Evolutionary conservation across 2,113 vertebrate species (phyloP), one percentile per base, ranked within the genome.

Genomic region (Clarias batrachus): DNA sequence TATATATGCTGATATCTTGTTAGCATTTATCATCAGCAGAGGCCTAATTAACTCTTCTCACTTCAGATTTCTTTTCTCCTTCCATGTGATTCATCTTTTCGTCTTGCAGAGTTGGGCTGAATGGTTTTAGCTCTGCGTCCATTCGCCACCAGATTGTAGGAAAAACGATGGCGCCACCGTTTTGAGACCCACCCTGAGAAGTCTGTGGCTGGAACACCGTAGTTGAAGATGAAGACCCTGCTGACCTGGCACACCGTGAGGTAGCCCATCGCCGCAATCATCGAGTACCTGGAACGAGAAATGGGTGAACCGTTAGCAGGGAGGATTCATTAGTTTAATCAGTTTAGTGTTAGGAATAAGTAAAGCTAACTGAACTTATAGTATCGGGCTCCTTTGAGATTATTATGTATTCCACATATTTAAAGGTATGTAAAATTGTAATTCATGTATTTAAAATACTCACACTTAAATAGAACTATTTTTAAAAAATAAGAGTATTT

Each of bases 181-280:
- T 52, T 54, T 52, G 41, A 48, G 52, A 63, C 94, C 94, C 86
- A 96, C 95, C 95, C 95, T 66, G 95, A 96, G 90, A 96, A 96
- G 91, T 96, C 95, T 0, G 95, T 96, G 85, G 95, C 95, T 79
- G 92, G 92, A 70, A 96, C 91, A 8, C 94, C 95, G 85, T 96
- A 96, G 91, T 92, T 94, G 80, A 92, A 96, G 85, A 96, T 95
- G 89, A 94, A 93, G 74, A 94, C 94, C 87, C 95, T 88, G 91
- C 92, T 94, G 84, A 93, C 90, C 86, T 96, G 95, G 87, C 95
- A 96, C 2, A 37, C 78, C 0, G 93, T 94, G 87, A 96, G 92
- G 89, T 95, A 96, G 48, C 94, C 94, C 92, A 96, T 92, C 27
- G 95, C 92, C 9, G 54, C 88, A 54, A 94, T 86, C 93, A 95